phyloP scores from a whole-genome alignment of 2,113 vertebrate genomes.

The Pongo abelii region DNA sequence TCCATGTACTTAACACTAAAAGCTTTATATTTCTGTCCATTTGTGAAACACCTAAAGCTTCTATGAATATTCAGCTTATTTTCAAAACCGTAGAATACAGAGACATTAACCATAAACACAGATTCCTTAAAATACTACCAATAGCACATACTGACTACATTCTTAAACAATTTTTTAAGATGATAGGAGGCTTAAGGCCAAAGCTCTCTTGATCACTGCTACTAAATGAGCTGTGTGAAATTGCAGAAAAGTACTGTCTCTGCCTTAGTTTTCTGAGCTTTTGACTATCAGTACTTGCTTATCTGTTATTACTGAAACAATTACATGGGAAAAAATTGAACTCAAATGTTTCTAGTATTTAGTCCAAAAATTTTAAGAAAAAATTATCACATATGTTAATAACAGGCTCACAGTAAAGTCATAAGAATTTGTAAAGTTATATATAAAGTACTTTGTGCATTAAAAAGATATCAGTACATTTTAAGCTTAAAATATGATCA shows the following conservation, averaged over 20 bases:
- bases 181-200: background rate
- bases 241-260: background rate
- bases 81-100: background rate
- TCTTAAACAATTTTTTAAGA: background rate
- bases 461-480: background rate
- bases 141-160: background rate
- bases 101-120: constrained; percentile 7
- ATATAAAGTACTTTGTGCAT: background rate
- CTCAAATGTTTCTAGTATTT: constrained; percentile 37
- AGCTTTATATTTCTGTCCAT: background rate
- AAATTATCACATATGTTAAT: background rate
- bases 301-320: constrained; percentile 5
- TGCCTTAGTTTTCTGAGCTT: background rate
- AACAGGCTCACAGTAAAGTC: background rate
- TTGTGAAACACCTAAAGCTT: constrained; percentile 26
- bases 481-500: constrained; percentile 8
- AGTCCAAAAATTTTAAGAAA: background rate
- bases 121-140: background rate
- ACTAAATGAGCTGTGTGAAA: background rate
- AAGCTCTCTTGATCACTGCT: background rate
- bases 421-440: constrained; percentile 26
- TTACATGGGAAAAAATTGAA: background rate
- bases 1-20: background rate
- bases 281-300: background rate
- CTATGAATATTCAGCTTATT: background rate